Evolutionary conservation across 30 jellyfish, hydroid and myxozoan species (phyloP).

Genomic region (Cassiopea xamachana): DNA sequence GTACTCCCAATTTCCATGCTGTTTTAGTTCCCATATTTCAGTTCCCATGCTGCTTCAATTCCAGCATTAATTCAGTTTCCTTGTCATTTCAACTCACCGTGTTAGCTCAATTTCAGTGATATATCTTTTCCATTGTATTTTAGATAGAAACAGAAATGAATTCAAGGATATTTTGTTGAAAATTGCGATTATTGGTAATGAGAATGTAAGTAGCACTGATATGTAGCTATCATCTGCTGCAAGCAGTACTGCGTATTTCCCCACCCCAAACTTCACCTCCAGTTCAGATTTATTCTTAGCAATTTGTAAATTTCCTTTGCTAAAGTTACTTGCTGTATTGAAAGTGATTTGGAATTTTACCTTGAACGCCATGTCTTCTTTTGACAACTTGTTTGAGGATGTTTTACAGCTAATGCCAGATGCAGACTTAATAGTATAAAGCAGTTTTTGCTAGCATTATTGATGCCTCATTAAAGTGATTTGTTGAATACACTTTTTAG

Average conservation of each 20-base stretch:
- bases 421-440: too few species aligned
- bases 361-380: too few species aligned
- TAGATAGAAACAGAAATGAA: conserved; percentile 69
- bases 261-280: background rate
- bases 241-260: background rate
- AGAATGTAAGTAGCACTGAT: conserved; percentile 72
- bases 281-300: background rate
- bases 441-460: too few species aligned
- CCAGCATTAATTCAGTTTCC: background rate
- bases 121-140: background rate
- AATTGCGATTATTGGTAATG: conserved; percentile 76
- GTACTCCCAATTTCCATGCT: too few species aligned
- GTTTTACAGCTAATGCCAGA: too few species aligned
- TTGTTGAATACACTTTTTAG: background rate
- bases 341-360: too few species aligned
- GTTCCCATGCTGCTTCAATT: too few species aligned
- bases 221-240: background rate
- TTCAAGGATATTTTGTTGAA: conserved; percentile 84
- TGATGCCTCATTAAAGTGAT: background rate
- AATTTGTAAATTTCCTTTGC: background rate
- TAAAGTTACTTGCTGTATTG: too few species aligned
- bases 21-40: too few species aligned
- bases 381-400: too few species aligned
- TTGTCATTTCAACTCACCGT: background rate
- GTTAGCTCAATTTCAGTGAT: background rate